Conservation (phyloP, 2,113 vertebrate species). For the Empidonax traillii region DNA sequence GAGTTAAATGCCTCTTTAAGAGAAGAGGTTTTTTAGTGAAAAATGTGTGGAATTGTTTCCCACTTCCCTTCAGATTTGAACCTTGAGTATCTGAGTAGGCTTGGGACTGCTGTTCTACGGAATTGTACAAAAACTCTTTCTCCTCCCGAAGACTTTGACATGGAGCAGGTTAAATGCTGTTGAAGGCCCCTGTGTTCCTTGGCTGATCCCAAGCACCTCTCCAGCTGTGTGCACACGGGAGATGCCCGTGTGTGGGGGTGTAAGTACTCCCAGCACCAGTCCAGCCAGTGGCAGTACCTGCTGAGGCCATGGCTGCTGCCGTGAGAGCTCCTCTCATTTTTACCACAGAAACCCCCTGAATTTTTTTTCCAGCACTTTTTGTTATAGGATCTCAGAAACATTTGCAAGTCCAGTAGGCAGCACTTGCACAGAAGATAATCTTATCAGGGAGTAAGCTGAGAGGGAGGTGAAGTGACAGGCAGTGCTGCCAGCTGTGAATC, state of each 20-base stretch:
- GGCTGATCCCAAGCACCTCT: background rate
- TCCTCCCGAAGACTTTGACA: background rate
- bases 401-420: background rate
- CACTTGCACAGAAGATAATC: background rate
- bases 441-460: background rate
- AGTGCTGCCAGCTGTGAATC: background rate
- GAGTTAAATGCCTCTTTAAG: background rate
- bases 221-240: background rate
- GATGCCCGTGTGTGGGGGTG: background rate
- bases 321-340: background rate
- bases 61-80: background rate
- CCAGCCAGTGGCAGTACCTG: background rate
- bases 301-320: background rate
- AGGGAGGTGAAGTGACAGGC: conserved; percentile 16
- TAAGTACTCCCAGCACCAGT: background rate
- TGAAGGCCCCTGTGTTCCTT: background rate
- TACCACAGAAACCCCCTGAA: background rate
- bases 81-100: background rate
- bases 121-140: background rate
- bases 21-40: background rate
- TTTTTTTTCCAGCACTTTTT: background rate
- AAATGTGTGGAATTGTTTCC: background rate
- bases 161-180: background rate
- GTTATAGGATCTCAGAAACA: background rate
- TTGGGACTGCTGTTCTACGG: background rate